Conservation (phyloP, 2,888 invertebrate species). For the Gonocerus acuteangulatus region DNA sequence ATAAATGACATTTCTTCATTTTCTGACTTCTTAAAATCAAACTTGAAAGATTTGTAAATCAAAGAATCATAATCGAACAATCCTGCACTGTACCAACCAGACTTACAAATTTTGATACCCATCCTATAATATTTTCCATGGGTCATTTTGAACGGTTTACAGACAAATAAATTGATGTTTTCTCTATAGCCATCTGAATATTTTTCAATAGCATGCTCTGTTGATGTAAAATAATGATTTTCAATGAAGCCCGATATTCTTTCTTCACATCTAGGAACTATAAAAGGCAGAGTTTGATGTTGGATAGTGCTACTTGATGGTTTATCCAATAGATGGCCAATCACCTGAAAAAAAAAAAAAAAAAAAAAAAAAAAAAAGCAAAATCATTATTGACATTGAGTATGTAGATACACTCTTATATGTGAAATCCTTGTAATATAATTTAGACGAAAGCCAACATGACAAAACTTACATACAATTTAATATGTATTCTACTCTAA, state of each 20-base stretch:
- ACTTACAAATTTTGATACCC: conserved; percentile 15
- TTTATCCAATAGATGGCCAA: conserved; percentile 22
- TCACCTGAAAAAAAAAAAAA: conserved; percentile 15
- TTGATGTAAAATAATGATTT: conserved; percentile 8
- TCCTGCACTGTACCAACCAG: conserved; percentile 27
- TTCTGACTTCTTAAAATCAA: conserved; percentile 11
- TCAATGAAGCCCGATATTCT: conserved; percentile 23
- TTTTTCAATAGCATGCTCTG: conserved; percentile 16
- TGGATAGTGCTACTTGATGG: conserved; percentile 7
- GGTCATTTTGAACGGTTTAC: conserved; percentile 6
- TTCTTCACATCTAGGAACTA: conserved; percentile 19
- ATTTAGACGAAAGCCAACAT: too few species aligned
- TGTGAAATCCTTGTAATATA: too few species aligned
- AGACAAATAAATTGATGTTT: conserved; percentile 17
- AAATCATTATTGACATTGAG: too few species aligned
- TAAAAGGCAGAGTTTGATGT: not conserved
- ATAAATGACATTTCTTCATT: not conserved
- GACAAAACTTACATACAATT: too few species aligned
- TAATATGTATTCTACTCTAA: too few species aligned
- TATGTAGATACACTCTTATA: too few species aligned
- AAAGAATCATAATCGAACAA: conserved; percentile 7
- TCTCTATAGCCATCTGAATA: conserved; percentile 21
- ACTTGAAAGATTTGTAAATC: conserved; percentile 23
- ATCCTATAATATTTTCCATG: conserved; percentile 26
- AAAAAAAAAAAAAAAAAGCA: too few species aligned